Percentiles rank a stretch among this genome's conserved stretches.
Evolutionary conservation across 2,888 invertebrate species (phyloP).

Genomic region (Merodon equestris): DNA sequence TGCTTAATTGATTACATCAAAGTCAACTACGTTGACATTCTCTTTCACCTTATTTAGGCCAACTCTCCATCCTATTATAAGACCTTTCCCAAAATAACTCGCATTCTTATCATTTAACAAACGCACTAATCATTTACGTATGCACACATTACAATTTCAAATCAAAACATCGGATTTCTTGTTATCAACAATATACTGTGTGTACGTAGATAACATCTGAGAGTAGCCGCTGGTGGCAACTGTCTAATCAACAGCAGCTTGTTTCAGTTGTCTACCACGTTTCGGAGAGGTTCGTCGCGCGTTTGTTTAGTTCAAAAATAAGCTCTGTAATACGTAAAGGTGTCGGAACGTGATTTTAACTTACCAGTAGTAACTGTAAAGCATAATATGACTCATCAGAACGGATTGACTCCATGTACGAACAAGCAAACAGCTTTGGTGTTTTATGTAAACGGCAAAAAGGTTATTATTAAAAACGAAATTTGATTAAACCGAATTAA

Average conservation of each 20-base stretch:
- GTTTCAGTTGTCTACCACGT: conserved; percentile 19
- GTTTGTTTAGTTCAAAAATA: not conserved
- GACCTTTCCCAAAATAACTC: no score
- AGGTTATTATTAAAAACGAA: conserved; percentile 31
- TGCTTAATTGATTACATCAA: no score
- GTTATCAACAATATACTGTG: conserved; percentile 2
- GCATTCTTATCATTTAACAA: no score
- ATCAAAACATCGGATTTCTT: no score
- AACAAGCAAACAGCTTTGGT: conserved; percentile 72
- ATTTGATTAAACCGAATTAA: no score
- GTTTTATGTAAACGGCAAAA: conserved; percentile 80
- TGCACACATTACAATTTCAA: not conserved
- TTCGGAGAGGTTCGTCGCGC: not conserved
- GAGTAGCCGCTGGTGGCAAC: no score
- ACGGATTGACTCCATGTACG: conserved; percentile 6
- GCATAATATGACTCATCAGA: not conserved
- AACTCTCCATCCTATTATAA: no score
- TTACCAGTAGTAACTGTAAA: not conserved
- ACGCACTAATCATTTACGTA: no score
- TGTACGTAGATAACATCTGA: not conserved
- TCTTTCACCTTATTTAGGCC: no score
- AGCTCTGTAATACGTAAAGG: not conserved
- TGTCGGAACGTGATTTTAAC: not conserved
- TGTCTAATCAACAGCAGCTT: not conserved
- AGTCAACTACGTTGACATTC: no score